Percentiles rank a stretch among this genome's conserved stretches.
phyloP scores from a whole-genome alignment of 2,888 invertebrate genomes.

The Tetragnatha montana region DNA sequence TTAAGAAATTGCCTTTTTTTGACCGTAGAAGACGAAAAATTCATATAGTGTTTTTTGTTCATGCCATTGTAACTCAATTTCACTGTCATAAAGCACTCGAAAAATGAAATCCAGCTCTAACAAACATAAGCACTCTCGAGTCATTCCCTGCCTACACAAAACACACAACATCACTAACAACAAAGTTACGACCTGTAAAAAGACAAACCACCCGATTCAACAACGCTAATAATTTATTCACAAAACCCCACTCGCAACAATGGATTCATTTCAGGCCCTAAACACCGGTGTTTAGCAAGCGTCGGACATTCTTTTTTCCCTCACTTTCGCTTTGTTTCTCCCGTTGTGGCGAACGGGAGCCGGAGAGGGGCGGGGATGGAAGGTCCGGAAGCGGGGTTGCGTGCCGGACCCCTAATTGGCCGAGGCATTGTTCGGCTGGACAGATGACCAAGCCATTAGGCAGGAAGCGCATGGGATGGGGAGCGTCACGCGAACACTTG shows the following conservation, averaged over 20 bases:
- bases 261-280: neutral
- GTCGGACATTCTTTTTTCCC: too few species aligned
- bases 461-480: conserved; percentile 66
- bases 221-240: neutral
- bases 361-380: neutral
- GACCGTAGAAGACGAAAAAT: too few species aligned
- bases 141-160: too few species aligned
- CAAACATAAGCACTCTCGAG: too few species aligned
- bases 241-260: neutral
- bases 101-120: too few species aligned
- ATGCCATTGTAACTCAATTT: too few species aligned
- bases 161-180: too few species aligned
- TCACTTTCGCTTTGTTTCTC: too few species aligned
- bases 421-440: conserved; percentile 31
- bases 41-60: too few species aligned
- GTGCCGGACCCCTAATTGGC: conserved; percentile 25
- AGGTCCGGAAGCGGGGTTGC: conserved; percentile 64
- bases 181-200: too few species aligned
- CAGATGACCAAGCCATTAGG: conserved; percentile 36
- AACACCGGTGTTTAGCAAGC: neutral
- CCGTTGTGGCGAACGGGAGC: neutral
- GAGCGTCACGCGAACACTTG: conserved; percentile 68
- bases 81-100: too few species aligned
- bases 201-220: neutral
- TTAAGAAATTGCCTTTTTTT: too few species aligned